Evolutionary conservation across 2,113 vertebrate genomes (phyloP).

Genomic region (Apistogramma diplotaenia): DNA sequence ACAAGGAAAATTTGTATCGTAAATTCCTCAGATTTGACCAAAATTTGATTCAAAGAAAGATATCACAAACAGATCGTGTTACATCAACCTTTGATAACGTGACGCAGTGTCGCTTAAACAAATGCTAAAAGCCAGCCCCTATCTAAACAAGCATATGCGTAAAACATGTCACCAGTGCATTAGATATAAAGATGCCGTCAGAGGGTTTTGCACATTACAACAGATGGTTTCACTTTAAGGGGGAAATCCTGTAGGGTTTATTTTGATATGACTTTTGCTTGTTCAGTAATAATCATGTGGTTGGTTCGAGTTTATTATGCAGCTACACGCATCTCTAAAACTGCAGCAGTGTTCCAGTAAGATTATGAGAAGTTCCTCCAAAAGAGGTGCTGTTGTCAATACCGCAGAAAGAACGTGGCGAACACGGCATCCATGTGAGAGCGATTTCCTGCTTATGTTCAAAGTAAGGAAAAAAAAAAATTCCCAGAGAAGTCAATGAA

Average conservation of each 20-base stretch:
- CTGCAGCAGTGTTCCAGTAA: constrained; percentile 29
- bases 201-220: constrained; percentile 33
- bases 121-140: background rate
- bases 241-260: constrained; percentile 58
- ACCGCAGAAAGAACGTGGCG: constrained; percentile 43
- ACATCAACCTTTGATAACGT: background rate
- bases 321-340: constrained; percentile 43
- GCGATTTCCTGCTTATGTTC: constrained; percentile 48
- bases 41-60: background rate
- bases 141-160: background rate
- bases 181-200: constrained; percentile 15
- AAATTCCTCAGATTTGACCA: background rate
- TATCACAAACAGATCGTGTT: background rate
- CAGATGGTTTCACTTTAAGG: constrained; percentile 64
- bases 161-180: constrained; percentile 41
- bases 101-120: constrained; percentile 5
- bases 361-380: constrained; percentile 36
- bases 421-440: constrained; percentile 55
- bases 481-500: constrained; percentile 10
- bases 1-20: background rate
- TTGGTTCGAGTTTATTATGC: constrained; percentile 60
- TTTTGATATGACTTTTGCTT: constrained; percentile 52
- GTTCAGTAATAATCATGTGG: constrained; percentile 55
- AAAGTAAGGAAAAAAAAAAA: constrained; percentile 25
- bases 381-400: constrained; percentile 57